A percentile compares a stretch with the other conserved stretches of the same genome.
Conservation (phyloP, 2,797 vertebrate genomes). For the Apogon hyalosoma region DNA sequence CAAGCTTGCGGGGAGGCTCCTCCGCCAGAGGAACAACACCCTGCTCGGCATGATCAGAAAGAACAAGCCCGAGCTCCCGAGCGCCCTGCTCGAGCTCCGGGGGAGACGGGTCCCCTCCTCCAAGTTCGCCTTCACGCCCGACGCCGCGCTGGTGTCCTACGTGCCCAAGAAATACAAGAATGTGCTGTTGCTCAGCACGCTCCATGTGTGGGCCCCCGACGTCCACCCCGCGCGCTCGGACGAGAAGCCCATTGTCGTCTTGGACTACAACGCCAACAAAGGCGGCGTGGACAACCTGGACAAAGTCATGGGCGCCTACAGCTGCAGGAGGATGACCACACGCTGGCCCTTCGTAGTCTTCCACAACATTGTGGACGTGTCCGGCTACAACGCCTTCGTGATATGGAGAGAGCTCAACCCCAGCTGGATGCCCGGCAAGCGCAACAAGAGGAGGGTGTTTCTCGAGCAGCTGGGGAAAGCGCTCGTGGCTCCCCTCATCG, state of each 20-base stretch:
- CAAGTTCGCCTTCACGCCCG: neutral
- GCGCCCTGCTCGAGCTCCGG: neutral
- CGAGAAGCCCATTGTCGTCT: neutral
- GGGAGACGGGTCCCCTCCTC: neutral
- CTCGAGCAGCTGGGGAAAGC: neutral
- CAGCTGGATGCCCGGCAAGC: neutral
- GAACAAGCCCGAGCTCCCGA: slow-evolving; percentile 2
- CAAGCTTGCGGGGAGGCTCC: neutral
- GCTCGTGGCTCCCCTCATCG: neutral
- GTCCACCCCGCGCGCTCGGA: neutral
- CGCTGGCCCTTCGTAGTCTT: neutral
- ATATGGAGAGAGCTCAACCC: neutral
- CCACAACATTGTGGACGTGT: neutral
- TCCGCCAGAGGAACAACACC: neutral
- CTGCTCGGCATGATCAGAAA: neutral
- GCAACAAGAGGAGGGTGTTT: neutral
- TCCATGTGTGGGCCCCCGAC: neutral
- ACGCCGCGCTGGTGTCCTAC: neutral
- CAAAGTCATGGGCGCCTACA: neutral
- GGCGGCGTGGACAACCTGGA: slow-evolving; percentile 12
- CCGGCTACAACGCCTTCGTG: neutral
- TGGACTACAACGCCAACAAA: slow-evolving; percentile 5
- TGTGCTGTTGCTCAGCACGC: neutral
- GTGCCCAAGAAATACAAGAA: neutral
- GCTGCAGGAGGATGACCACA: neutral